Base-by-base conservation (phyloP, 2,113 vertebrate genomes). In the Centropus bengalensis region DNA sequence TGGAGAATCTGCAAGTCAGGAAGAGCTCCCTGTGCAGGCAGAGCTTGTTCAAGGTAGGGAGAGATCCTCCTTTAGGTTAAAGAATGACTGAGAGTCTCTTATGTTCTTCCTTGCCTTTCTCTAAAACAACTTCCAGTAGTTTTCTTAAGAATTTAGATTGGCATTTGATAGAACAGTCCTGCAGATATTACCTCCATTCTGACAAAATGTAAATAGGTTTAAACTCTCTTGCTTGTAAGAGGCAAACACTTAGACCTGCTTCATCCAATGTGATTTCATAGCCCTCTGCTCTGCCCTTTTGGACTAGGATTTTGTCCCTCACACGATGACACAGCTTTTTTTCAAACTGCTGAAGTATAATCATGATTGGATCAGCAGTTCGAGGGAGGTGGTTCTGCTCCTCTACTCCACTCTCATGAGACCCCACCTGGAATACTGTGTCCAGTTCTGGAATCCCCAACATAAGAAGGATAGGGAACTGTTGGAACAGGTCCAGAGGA, bases 1-100 rank as follows among this genome's bases (percentile, higher is more conserved):
- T 28, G 96, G 83, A 84, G 95, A 96, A 52, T 66, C 81, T 19
- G 2, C 93, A 19, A 88, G 10, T 69, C 95, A 82, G 76, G 97
- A 97, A 28, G 92, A 83, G 24, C 69, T 79, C 2, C 0, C 88
- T 40, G 83, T 40, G 10, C 90, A 96, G 44, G 32, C 86, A 45
- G 97, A 97, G 45, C 14, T 62, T 13, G 6, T 58, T 52, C 82
- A 96, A 52, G 97, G 98, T 98, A 94, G 97, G 96, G 10, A 88
- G 47, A 73, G 3, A 22, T 32, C 3, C 42, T 54, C 3, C 12
- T 52, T 66, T 9, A 51, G 14, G 17, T 23, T 80, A 82, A 82
- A 33, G 27, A 63, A n/a, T 44, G 6, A 66, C 33, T 47, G 24
- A 36, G 8, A 64, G 9, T 59, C 47, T 75, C 63, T 83, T 52